These are phyloP conservation scores for Phasianus colchicus DNA, from an alignment of 2,113 vertebrate genomes.

Conservation along the genomic window DNA sequence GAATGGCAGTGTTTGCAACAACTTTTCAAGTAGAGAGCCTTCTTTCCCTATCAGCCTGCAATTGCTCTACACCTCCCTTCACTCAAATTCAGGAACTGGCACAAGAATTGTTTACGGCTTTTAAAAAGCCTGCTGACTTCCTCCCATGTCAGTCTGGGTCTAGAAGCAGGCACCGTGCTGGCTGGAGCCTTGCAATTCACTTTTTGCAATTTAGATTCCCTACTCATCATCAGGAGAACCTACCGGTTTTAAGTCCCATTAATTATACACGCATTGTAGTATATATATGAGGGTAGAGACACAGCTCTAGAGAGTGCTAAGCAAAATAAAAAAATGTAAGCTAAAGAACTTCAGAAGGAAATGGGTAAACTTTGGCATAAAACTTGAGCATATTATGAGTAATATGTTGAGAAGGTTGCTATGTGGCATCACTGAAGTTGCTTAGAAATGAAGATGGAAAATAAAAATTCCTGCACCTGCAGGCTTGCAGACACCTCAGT, in stretches of 20 bases:
- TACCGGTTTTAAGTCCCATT: not conserved
- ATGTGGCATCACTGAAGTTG: not conserved
- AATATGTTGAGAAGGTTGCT: not conserved
- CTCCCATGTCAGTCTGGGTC: not conserved
- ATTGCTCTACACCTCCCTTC: not conserved
- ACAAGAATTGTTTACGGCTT: not conserved
- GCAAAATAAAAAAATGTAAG: not conserved
- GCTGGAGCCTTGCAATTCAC: not conserved
- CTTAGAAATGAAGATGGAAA: not conserved
- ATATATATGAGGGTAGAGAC: not conserved
- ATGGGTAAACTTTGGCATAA: not conserved
- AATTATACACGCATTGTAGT: not conserved
- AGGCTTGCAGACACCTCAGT: not conserved
- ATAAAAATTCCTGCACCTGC: not conserved
- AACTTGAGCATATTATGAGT: not conserved
- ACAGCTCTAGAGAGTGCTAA: not conserved
- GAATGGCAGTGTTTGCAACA: not conserved
- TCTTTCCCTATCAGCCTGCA: not conserved
- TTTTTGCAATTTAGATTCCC: not conserved
- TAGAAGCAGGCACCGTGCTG: not conserved
- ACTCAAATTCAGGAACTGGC: not conserved
- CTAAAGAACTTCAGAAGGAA: not conserved
- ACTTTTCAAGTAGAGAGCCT: not conserved
- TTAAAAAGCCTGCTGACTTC: conserved; percentile 35
- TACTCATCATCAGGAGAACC: not conserved